phyloP scores from a whole-genome alignment of 1,140 invertebrate genomes.

The Limonius californicus region DNA sequence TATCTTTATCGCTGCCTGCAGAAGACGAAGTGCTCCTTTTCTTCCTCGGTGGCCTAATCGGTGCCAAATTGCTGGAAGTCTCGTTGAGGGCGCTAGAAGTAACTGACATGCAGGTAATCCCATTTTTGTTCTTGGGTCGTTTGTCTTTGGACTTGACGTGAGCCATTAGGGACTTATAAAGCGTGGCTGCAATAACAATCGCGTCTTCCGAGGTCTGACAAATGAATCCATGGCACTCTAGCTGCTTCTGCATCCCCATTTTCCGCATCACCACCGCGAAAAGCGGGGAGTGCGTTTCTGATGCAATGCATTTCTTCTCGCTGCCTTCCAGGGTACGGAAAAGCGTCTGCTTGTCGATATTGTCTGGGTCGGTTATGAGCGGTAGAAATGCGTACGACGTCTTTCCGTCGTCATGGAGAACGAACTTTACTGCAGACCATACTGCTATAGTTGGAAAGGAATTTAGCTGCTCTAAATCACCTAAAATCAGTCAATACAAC shows the following conservation, averaged over 20 bases:
- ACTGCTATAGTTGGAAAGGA: slow-evolving; percentile 87
- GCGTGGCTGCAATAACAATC: slow-evolving; percentile 82
- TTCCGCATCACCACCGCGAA: slow-evolving; percentile 88
- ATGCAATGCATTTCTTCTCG: slow-evolving; percentile 53
- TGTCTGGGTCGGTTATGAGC: slow-evolving; percentile 78
- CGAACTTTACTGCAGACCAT: slow-evolving; percentile 82
- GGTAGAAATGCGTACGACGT: slow-evolving; percentile 75
- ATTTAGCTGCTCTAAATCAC: slow-evolving; percentile 58
- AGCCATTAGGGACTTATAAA: slow-evolving; percentile 80
- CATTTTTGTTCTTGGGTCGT: slow-evolving; percentile 61
- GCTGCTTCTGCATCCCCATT: slow-evolving; percentile 67
- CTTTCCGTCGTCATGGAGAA: slow-evolving; percentile 47
- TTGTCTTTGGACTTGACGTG: slow-evolving; percentile 64
- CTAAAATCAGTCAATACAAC: slow-evolving; percentile 10
- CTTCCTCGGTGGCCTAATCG: slow-evolving; percentile 56
- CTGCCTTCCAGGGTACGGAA: slow-evolving; percentile 54
- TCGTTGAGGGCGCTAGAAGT: slow-evolving; percentile 40
- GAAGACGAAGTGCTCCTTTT: slow-evolving; percentile 58
- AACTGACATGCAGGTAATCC: slow-evolving; percentile 48
- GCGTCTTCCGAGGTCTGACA: slow-evolving; percentile 84
- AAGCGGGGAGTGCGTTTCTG: slow-evolving; percentile 69
- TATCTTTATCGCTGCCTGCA: slow-evolving; percentile 55
- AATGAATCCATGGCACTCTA: slow-evolving; percentile 89
- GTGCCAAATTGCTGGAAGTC: slow-evolving; percentile 46
- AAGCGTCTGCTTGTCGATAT: slow-evolving; percentile 66